Base-by-base conservation (phyloP, 2,888 invertebrate genomes). In the Drosophila robusta region DNA sequence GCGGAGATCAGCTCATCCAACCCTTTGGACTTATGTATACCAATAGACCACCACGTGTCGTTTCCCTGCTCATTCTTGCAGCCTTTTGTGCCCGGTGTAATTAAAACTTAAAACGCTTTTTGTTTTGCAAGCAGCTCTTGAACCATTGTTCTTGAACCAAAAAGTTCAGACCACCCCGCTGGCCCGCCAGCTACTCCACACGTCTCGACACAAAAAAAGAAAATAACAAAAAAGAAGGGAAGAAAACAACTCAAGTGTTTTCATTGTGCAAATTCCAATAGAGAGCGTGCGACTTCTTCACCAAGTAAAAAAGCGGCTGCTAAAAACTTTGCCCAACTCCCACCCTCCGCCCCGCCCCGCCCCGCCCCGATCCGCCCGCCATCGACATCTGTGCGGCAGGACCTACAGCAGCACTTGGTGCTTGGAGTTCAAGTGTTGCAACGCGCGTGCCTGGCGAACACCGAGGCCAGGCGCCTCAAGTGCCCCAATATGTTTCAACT, bases 21-120 rank as follows among this genome's bases (percentile, higher is more conserved):
- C 46, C 52, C 38, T 18, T 12, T 44, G n/a, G 16, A 24, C 34
- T 22, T 22, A 3, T 22, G 22, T 55, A 42, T 56, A 57, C 22
- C 8, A 60, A 63, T 16, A 42, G 68, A 77, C 65, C 86, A 65
- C 64, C 80, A 64, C 51, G 77, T 78, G 72, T 68, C 72, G 65
- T 24, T 12, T 32, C 38, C 38, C 57, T 16, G 38, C 34, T 62
- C 60, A 64, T 71, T 72, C 56, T 70, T 61, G 60, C 63, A 52
- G 61, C 55, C 78, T 80, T 87, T 87, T 85, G 88, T 81, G 70
- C 69, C 70, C 60, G 51, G 36, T 70, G 85, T 85, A 85, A 85
- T 85, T 85, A 85, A 85, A 85, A 85, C 85, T 85, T 87, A 86
- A 85, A 87, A 85, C 71, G 88, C 88, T 85, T 85, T 89, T 85